A percentile compares a stretch with the other conserved stretches of the same genome.
Conservation (phyloP, 2,113 vertebrate species). For the Tragelaphus scriptus region DNA sequence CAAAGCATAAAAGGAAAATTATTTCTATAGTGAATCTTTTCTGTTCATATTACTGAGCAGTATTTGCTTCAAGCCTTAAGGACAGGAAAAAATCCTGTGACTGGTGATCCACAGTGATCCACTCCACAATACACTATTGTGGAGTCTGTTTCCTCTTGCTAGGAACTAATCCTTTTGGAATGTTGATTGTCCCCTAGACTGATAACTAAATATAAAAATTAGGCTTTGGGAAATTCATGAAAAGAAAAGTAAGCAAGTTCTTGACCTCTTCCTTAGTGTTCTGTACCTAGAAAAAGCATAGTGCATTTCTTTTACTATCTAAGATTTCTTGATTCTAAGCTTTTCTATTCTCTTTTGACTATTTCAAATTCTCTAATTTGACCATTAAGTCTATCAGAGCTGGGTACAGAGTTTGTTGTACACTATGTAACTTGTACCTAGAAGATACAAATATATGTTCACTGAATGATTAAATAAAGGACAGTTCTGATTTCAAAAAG, state of each 20-base stretch:
- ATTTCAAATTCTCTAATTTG: background rate
- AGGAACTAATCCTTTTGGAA: background rate
- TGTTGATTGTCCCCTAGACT: background rate
- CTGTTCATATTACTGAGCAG: conserved; percentile 3
- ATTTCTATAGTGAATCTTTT: conserved; percentile 24
- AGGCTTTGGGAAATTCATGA: background rate
- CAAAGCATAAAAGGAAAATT: background rate
- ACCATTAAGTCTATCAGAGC: background rate
- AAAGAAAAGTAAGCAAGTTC: background rate
- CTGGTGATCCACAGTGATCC: background rate
- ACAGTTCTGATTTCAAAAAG: background rate
- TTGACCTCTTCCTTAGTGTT: background rate
- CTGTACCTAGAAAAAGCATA: background rate
- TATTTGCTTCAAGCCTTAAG: conserved; percentile 24
- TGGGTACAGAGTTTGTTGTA: background rate
- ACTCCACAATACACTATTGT: background rate
- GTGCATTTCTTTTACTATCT: background rate
- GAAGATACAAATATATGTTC: background rate
- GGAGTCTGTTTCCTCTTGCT: background rate
- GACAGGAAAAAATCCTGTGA: background rate
- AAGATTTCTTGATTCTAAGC: background rate
- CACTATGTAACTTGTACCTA: background rate
- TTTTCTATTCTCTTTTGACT: background rate
- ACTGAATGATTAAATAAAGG: background rate
- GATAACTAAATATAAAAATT: conserved; percentile 21